These are phyloP conservation scores for Drosophila mulleri DNA, from an alignment of 2,888 invertebrate species.

Conservation along the genomic window DNA sequence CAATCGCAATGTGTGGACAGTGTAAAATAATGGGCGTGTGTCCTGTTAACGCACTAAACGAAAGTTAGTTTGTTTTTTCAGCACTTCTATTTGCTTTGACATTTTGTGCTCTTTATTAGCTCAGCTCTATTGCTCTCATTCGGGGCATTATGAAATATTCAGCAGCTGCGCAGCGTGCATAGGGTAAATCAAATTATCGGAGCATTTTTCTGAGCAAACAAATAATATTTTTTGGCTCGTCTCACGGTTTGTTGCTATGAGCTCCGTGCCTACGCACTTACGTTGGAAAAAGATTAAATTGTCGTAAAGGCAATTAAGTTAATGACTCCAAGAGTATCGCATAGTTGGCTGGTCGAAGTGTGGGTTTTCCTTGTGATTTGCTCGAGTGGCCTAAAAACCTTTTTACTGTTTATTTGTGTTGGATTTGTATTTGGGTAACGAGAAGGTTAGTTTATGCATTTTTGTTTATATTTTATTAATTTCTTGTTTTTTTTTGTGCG, in stretches of 20 bases:
- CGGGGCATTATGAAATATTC: neutral
- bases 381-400: neutral
- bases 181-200: neutral
- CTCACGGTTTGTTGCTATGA: neutral
- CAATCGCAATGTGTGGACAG: neutral
- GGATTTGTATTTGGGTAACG: constrained; percentile 46
- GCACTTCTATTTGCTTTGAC: constrained; percentile 60
- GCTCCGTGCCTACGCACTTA: no score
- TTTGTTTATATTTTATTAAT: constrained; percentile 9
- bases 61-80: constrained; percentile 2
- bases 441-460: constrained; percentile 41
- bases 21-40: neutral
- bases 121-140: constrained; percentile 26
- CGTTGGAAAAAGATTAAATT: constrained; percentile 1
- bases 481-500: constrained; percentile 31
- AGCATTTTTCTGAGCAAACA: neutral
- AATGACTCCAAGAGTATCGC: constrained; percentile 13
- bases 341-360: neutral
- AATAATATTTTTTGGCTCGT: neutral
- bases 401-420: constrained; percentile 37
- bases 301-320: neutral
- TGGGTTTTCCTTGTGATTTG: neutral
- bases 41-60: neutral
- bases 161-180: no score
- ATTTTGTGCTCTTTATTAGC: constrained; percentile 57